Base-by-base conservation (phyloP, 2,113 vertebrate species). In the Rattus norvegicus region DNA sequence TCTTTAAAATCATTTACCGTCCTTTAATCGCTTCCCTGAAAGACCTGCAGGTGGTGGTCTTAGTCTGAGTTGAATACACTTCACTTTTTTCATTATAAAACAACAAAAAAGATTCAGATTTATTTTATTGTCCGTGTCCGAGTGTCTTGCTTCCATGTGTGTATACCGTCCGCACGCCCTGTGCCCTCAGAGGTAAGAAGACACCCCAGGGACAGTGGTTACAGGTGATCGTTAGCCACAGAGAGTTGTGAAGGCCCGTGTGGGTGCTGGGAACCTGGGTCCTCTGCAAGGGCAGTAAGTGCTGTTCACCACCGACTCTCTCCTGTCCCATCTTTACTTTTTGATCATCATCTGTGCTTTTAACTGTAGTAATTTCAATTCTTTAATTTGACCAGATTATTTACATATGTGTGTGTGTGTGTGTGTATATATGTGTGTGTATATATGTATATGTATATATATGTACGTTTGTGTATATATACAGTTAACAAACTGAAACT, bases 31-130 rank as follows among this genome's bases (percentile, higher is more conserved):
- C 47, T 90, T 93, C 69, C 1, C 2, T 7, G 14, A 49, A 49
- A 54, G 73, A 85, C 88, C 98, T 98, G 95, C 92, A 99, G 98
- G 93, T 98, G 79, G 98, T 61, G 83, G 95, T 91, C 81, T 84
- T 88, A 2, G 20, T 28, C 65, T 36, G 17, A 73, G 14, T 36
- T 61, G 20, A 88, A 1, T 80, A 28, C 3, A n/a, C 63, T 11
- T 86, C 17, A 36, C 17, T 49, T 67, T 86, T 79, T 52, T 73
- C 26, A 9, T 75, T 26, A 69, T 36, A 69, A 69, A 33, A 33
- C 13, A 43, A 39, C 39, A 47, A 63, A 30, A 16, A 2, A 33
- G 8, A 33, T 17, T 67, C 33, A 49, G 28, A 47, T 36, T 86
- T 65, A 36, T 86, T 22, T 86, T 36, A 33, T 63, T 63, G 39